phyloP scores from a whole-genome alignment of 30 jellyfish, hydroid and myxozoan genomes.

The Phacellophora camtschatica region DNA sequence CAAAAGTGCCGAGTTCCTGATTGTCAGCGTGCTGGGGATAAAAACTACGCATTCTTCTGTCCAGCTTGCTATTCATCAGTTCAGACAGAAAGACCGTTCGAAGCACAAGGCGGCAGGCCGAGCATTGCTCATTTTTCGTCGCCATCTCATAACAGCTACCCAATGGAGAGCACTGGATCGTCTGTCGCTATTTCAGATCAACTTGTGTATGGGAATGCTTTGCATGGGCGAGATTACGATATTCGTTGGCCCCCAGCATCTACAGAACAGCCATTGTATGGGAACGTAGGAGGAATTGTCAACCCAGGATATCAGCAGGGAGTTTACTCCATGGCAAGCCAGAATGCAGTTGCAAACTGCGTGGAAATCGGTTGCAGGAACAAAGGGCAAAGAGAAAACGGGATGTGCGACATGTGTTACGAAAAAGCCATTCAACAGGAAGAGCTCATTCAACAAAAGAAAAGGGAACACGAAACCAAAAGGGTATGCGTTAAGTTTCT shows the following conservation, averaged over 20 bases:
- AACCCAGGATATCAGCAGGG: slow-evolving; percentile 49
- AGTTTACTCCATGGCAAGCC: slow-evolving; percentile 4
- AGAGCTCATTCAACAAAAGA: not conserved
- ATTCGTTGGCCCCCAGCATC: not conserved
- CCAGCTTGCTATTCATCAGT: not conserved
- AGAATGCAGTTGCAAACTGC: slow-evolving; percentile 16
- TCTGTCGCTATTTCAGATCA: not conserved
- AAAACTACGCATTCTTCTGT: not conserved
- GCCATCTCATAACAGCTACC: not conserved
- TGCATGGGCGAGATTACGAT: not conserved
- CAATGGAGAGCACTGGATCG: not conserved
- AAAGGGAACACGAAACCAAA: not conserved
- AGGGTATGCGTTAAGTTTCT: not conserved
- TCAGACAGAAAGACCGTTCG: not conserved
- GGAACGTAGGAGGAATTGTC: not conserved
- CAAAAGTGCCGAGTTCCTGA: not conserved
- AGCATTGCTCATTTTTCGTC: not conserved
- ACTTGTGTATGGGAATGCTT: not conserved
- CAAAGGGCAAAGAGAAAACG: not conserved
- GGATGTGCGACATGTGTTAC: slow-evolving; percentile 35
- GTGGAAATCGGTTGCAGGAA: not conserved
- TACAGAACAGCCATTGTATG: not conserved
- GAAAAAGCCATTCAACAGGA: slow-evolving; percentile 1
- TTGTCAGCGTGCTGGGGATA: not conserved
- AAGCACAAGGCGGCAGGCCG: not conserved